Conservation (phyloP, 2,888 invertebrate species). For the Metalampra italica region DNA sequence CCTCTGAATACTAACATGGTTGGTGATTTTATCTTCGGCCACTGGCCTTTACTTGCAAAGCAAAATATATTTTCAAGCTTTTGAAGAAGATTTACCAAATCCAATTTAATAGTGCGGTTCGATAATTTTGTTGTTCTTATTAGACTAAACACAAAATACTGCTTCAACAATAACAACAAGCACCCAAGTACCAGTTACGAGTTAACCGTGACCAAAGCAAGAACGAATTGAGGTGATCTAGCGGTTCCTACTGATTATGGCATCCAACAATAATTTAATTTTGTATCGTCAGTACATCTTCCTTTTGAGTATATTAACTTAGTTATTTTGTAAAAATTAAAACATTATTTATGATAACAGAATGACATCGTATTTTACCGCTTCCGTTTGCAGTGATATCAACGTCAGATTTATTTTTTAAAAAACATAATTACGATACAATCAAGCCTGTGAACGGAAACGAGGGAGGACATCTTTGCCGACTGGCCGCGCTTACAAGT, state of each 20-base stretch:
- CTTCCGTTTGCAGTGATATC: constrained; percentile 9
- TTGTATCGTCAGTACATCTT: background rate
- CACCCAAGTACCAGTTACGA: constrained; percentile 2
- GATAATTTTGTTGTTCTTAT: too few species aligned
- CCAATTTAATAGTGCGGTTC: background rate
- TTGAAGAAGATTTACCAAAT: too few species aligned
- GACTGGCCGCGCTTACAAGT: background rate
- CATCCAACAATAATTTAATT: background rate
- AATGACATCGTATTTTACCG: constrained; percentile 1
- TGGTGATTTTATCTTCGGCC: constrained; percentile 6
- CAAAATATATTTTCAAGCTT: too few species aligned
- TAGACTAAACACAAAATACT: background rate
- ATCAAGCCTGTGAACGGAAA: constrained; percentile 13
- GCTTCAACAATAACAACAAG: background rate
- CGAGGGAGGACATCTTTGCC: constrained; percentile 11
- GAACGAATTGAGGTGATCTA: constrained; percentile 4
- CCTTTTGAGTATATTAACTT: background rate
- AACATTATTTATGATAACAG: constrained; percentile 1
- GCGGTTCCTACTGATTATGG: constrained; percentile 3
- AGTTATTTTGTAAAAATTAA: background rate
- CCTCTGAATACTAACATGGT: constrained; percentile 5
- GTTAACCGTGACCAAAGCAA: constrained; percentile 4
- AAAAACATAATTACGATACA: constrained; percentile 9
- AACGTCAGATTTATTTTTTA: constrained; percentile 3
- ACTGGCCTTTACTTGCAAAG: constrained; percentile 2